Evolutionary conservation across 2,797 vertebrate species (phyloP).

Genomic region (Setipinna tenuifilis): DNA sequence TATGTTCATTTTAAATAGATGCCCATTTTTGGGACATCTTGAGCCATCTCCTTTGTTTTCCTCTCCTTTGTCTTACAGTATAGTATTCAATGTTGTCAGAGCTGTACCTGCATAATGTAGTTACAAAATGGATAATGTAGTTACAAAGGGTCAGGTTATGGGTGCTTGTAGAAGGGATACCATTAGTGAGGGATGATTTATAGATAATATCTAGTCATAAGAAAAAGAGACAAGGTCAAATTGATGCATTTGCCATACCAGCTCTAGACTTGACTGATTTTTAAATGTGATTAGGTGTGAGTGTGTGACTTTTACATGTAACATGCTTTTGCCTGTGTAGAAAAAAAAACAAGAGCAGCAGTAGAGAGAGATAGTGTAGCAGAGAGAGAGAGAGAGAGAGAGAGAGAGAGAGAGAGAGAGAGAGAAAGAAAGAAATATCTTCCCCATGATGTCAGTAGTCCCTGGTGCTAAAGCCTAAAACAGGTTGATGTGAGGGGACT

Average conservation of each 20-base stretch:
- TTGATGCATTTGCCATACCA: no score
- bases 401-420: not conserved
- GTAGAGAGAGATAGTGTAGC: not conserved
- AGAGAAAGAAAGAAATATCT: not conserved
- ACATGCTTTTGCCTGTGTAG: no score
- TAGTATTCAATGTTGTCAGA: not conserved
- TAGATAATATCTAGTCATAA: no score
- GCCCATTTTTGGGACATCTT: not conserved
- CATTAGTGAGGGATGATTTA: no score
- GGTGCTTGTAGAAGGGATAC: not conserved
- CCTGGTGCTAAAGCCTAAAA: not conserved
- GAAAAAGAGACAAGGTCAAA: no score
- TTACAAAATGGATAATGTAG: not conserved
- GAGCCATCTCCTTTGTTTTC: not conserved
- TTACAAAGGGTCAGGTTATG: not conserved
- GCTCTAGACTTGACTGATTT: no score
- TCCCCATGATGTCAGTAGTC: not conserved
- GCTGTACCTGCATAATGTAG: not conserved
- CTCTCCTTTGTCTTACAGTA: not conserved
- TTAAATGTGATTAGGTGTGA: no score
- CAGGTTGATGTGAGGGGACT: not conserved
- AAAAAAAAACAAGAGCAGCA: not conserved
- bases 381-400: not conserved
- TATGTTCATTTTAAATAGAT: not conserved
- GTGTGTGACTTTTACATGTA: no score